phyloP scores from a whole-genome alignment of 2,888 invertebrate species.

The Apocheima hispidaria region DNA sequence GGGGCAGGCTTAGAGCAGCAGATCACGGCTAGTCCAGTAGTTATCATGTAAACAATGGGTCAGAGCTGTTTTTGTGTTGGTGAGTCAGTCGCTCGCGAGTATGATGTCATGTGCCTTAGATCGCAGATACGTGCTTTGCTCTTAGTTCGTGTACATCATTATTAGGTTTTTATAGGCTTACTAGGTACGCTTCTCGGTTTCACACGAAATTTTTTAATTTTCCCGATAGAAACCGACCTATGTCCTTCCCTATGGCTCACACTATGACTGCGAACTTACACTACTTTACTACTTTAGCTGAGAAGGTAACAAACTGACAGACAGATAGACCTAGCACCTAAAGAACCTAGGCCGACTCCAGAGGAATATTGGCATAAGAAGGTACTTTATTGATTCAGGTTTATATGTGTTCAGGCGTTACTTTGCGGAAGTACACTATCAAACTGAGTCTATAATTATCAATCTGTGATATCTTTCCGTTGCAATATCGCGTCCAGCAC shows the following conservation, averaged over 20 bases:
- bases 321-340: too few species aligned
- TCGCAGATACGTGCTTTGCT: constrained; percentile 2
- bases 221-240: too few species aligned
- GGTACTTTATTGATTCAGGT: too few species aligned
- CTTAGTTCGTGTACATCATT: background rate
- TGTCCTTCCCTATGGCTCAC: too few species aligned
- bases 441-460: too few species aligned
- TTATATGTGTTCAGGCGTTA: too few species aligned
- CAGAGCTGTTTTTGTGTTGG: constrained; percentile 32
- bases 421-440: too few species aligned
- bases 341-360: too few species aligned
- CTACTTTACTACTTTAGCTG: too few species aligned
- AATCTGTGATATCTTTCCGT: too few species aligned
- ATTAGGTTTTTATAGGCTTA: background rate
- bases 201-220: background rate
- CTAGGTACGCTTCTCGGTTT: background rate
- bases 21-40: background rate
- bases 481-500: too few species aligned
- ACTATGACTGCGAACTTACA: background rate
- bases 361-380: too few species aligned
- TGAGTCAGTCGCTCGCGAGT: constrained; percentile 29
- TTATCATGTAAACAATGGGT: constrained; percentile 21
- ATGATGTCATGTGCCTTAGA: constrained; percentile 35
- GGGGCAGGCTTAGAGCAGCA: background rate
- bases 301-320: background rate